Conservation (phyloP, 2,113 vertebrate genomes). For the Pluvianellus socialis region DNA sequence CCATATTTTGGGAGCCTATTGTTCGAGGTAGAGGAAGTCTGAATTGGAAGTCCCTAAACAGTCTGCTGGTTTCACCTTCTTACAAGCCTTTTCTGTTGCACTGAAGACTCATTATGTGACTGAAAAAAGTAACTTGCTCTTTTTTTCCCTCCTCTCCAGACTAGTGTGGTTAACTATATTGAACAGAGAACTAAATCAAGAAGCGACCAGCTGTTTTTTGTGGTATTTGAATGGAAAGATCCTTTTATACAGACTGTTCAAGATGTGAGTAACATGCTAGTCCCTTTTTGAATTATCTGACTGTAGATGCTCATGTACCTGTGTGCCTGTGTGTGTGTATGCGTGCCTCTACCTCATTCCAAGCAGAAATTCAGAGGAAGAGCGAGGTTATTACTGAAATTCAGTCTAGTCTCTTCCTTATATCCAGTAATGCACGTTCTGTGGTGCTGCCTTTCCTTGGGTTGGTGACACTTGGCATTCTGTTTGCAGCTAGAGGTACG, state of each 20-base stretch:
- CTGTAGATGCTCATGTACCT: fast-evolving
- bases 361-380: not conserved
- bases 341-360: not conserved
- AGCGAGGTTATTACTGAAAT: not conserved
- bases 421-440: not conserved
- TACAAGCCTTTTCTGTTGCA: not conserved
- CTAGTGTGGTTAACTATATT: slow-evolving; percentile 92
- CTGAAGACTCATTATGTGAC: not conserved
- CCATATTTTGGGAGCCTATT: fast-evolving
- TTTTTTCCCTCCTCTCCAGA: slow-evolving; percentile 69
- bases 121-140: not conserved
- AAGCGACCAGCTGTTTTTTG: slow-evolving; percentile 89
- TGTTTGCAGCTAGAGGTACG: not conserved
- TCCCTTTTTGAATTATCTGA: not conserved
- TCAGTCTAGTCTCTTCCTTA: not conserved
- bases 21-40: not conserved
- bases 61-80: not conserved
- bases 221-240: slow-evolving; percentile 96
- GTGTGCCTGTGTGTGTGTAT: not conserved
- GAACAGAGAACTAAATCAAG: slow-evolving; percentile 78
- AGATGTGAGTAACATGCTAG: slow-evolving; percentile 78
- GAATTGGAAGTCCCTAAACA: not conserved
- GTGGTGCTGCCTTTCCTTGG: not conserved
- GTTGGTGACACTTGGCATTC: not conserved
- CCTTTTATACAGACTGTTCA: slow-evolving; percentile 92